Conservation (phyloP, 1,140 invertebrate genomes). For the Ceratosolen solmsi region DNA sequence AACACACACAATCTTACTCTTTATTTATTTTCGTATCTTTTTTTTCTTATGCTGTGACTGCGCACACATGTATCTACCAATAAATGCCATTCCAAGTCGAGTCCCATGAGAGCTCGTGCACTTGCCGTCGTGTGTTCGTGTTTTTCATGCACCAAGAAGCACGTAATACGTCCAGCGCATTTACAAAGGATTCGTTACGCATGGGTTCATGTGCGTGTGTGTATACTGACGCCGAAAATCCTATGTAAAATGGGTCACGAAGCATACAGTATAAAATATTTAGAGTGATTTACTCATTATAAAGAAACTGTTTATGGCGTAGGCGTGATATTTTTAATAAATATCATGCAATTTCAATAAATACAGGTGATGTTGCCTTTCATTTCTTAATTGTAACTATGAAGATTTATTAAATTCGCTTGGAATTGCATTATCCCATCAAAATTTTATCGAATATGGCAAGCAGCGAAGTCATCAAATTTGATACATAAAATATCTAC, state of each 20-base stretch:
- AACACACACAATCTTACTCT: not conserved
- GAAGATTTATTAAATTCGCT: no score
- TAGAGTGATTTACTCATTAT: no score
- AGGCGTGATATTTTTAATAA: no score
- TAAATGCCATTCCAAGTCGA: conserved; percentile 29
- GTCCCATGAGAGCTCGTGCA: conserved; percentile 14
- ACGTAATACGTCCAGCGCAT: not conserved
- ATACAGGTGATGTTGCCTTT: no score
- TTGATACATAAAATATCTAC: no score
- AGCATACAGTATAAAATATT: not conserved
- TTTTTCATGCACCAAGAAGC: conserved; percentile 33
- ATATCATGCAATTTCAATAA: no score
- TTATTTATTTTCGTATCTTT: not conserved
- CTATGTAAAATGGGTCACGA: not conserved
- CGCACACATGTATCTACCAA: not conserved
- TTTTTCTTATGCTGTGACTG: not conserved
- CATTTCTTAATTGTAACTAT: no score
- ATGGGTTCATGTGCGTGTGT: not conserved
- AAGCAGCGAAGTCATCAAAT: no score
- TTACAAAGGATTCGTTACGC: not conserved
- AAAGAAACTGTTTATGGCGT: no score
- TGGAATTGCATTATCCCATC: no score
- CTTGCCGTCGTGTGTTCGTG: not conserved
- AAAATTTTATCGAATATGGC: no score
- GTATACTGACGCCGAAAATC: not conserved